phyloP scores from a whole-genome alignment of 1,140 invertebrate genomes.

The Lysiphlebus fabarum region DNA sequence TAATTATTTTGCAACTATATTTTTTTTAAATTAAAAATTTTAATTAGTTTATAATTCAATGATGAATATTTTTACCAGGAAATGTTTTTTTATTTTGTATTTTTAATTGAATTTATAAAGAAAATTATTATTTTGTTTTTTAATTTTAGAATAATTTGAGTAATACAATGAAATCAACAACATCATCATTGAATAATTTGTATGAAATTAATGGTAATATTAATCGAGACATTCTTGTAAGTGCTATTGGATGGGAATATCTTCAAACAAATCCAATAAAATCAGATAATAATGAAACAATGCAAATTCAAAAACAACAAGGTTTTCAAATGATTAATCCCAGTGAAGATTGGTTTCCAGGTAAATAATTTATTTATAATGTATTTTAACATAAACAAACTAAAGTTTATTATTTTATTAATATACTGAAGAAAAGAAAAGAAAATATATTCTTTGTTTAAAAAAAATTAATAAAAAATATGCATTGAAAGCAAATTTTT shows the following conservation, averaged over 20 bases:
- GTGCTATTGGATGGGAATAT: constrained; percentile 77
- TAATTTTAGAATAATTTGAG: constrained; percentile 61
- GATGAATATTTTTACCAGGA: neutral
- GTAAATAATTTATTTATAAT: constrained; percentile 51
- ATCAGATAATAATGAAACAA: constrained; percentile 66
- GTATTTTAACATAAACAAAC: neutral
- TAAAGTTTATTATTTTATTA: constrained; percentile 10
- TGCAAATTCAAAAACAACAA: constrained; percentile 66
- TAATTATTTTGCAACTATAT: no score
- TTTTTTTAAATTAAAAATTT: no score
- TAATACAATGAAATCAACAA: constrained; percentile 78
- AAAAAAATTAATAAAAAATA: neutral
- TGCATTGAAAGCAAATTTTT: neutral
- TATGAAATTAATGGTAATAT: constrained; percentile 68
- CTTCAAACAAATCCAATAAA: constrained; percentile 67
- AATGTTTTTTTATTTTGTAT: neutral
- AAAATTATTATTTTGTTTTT: constrained; percentile 31
- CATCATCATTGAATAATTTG: constrained; percentile 78
- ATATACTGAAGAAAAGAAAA: neutral
- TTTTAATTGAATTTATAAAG: neutral
- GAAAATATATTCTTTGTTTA: no score
- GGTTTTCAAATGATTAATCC: constrained; percentile 85
- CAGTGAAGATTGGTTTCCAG: constrained; percentile 82
- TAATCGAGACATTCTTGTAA: constrained; percentile 66
- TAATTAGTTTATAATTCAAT: no score